Evolutionary conservation across 2,888 invertebrate species (phyloP), one percentile per base, ranked within the genome.

Genomic region (Cyaniris semiargus): DNA sequence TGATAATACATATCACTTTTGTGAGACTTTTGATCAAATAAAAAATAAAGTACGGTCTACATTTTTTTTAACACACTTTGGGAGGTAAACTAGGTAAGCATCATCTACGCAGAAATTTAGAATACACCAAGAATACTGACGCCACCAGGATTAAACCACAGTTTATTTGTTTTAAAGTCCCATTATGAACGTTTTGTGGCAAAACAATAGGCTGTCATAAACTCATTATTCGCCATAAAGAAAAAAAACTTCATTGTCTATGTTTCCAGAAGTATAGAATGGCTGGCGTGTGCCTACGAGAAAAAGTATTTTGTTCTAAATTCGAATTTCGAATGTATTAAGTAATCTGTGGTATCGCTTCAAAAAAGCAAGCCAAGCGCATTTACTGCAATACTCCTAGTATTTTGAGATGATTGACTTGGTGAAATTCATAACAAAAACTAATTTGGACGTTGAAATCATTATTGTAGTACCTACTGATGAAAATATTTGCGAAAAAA

Each of bases 151-250:
- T 34, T 38, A n/a, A 34, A 70, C 70, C 70, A 34, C 27, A 27
- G 15, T 2, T 38, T 71, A 38, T 71, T 71, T 71, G 71, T 71
- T 71, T 70, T 71, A 70, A 31, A 70, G 66, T 15, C 70, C 70
- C 38, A 71, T 38, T 38, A 38, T n/a, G 10, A 23, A n/a, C n/a
- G 18, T 38, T 34, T 38, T 71, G 71, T 71, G n/a, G n/a, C 23
- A 38, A 38, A 34, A 71, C 38, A 71, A 71, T 21, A 38, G n/a
- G 0, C 34, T 38, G 71, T 38, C 71, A 71, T 71, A 71, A 71
- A 38, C 3, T 21, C 71, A 71, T 38, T 71, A 71, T 71, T 71
- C 18, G 38, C 71, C 38, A 34, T 23, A 1, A 38, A 21, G 70
- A 70, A 71, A 70, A 21, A 71, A 34, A 34, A n/a, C n/a, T 0